Conservation (phyloP, 2,888 invertebrate genomes). For the Phanerotoma sp. region DNA sequence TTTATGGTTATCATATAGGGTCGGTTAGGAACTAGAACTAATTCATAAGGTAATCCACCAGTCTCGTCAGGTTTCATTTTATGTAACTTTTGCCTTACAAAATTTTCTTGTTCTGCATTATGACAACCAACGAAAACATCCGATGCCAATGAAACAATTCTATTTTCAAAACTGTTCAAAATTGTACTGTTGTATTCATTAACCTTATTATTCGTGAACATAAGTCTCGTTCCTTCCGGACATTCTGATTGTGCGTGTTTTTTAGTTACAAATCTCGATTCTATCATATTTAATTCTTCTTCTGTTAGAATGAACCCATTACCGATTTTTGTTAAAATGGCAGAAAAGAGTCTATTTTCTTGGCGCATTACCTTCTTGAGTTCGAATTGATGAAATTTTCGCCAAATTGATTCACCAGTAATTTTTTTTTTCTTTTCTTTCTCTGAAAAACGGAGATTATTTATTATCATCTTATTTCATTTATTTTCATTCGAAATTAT, state of each 20-base stretch:
- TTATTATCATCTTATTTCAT: too few species aligned
- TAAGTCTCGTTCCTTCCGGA: constrained; percentile 36
- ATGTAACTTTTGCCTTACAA: constrained; percentile 4
- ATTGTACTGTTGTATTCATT: constrained; percentile 37
- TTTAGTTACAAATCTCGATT: constrained; percentile 36
- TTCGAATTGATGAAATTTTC: too few species aligned
- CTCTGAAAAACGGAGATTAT: too few species aligned
- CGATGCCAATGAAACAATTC: constrained; percentile 32
- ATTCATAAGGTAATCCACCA: background rate
- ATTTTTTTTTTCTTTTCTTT: too few species aligned
- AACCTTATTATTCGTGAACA: constrained; percentile 39
- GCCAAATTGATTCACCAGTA: too few species aligned
- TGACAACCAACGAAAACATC: constrained; percentile 30
- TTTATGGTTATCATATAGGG: background rate
- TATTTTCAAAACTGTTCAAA: constrained; percentile 19
- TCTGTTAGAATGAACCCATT: background rate
- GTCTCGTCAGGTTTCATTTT: constrained; percentile 1
- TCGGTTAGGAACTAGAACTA: background rate
- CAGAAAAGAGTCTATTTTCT: background rate
- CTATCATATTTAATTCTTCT: constrained; percentile 22
- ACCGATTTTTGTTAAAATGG: background rate
- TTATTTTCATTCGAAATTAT: too few species aligned
- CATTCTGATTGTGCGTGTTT: constrained; percentile 35
- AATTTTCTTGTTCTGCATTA: constrained; percentile 20
- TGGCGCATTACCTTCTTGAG: constrained; percentile 1